Percentiles rank a stretch among this genome's conserved stretches.
These are phyloP conservation scores for Xestia sexstrigata DNA, from an alignment of 2,888 invertebrate genomes.

Conservation along the genomic window DNA sequence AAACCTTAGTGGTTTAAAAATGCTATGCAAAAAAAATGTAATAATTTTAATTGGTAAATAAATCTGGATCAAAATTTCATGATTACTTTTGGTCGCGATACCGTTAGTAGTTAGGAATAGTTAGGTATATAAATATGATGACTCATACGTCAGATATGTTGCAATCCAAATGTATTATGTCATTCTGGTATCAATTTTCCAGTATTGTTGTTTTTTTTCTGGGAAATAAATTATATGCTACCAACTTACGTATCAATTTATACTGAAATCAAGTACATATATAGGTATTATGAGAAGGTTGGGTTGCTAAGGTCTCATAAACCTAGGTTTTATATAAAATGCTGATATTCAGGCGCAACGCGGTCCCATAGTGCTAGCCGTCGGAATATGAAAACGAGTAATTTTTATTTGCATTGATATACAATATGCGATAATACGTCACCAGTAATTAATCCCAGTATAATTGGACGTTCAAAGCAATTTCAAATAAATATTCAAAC, in stretches of 20 bases:
- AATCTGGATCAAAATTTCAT: too few species aligned
- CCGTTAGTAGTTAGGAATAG: too few species aligned
- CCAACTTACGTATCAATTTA: not conserved
- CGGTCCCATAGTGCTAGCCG: not conserved
- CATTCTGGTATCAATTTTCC: conserved; percentile 33
- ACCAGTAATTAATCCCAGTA: conserved; percentile 35
- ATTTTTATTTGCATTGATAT: conserved; percentile 32
- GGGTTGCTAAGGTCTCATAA: not conserved
- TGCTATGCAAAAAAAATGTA: too few species aligned
- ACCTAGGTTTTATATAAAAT: not conserved
- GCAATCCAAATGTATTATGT: conserved; percentile 14
- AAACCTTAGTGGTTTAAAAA: too few species aligned
- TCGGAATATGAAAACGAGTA: not conserved
- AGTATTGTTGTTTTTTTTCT: conserved; percentile 21
- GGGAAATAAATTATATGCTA: not conserved
- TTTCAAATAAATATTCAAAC: conserved; percentile 75
- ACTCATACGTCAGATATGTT: conserved; percentile 26
- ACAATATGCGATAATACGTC: not conserved
- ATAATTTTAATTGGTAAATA: too few species aligned
- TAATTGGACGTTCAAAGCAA: conserved; percentile 54
- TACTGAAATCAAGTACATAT: not conserved
- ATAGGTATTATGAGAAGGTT: not conserved
- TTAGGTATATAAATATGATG: conserved; percentile 23
- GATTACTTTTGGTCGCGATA: too few species aligned
- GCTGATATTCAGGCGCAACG: not conserved